Evolutionary conservation across 2,888 invertebrate species (phyloP).

Genomic region (Drosophila infuscata): DNA sequence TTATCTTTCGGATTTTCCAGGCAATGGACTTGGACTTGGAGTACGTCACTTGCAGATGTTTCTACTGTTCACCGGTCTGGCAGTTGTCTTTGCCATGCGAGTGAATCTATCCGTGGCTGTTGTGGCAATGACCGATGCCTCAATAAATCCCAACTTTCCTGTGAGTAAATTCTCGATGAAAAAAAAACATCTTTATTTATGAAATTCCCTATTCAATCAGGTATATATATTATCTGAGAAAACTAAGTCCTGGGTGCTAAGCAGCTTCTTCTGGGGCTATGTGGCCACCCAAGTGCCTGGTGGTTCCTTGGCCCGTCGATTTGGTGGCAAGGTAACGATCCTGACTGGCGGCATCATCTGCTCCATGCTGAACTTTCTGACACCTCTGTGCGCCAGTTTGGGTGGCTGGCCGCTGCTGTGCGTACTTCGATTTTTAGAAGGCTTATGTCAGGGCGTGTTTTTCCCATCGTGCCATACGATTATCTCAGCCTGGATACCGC

Average conservation of each 20-base stretch:
- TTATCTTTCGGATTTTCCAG: background rate
- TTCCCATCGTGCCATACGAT: constrained; percentile 89
- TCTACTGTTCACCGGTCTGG: constrained; percentile 87
- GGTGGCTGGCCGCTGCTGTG: constrained; percentile 88
- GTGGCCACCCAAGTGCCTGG: constrained; percentile 88
- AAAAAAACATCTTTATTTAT: background rate
- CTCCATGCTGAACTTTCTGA: constrained; percentile 88
- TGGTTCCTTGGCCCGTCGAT: constrained; percentile 89
- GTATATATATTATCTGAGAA: constrained; percentile 87
- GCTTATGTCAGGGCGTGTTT: constrained; percentile 89
- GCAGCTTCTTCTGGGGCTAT: constrained; percentile 90
- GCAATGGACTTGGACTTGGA: constrained; percentile 84
- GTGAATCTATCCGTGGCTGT: constrained; percentile 90
- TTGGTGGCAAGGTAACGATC: constrained; percentile 89
- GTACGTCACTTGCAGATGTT: constrained; percentile 88
- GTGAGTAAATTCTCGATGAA: constrained; percentile 58
- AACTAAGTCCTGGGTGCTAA: constrained; percentile 87
- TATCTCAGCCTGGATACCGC: constrained; percentile 90
- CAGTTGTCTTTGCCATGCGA: constrained; percentile 88
- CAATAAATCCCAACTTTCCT: constrained; percentile 78
- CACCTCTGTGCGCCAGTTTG: constrained; percentile 89
- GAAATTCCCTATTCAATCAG: constrained; percentile 80
- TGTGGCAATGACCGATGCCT: constrained; percentile 89
- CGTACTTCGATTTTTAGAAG: constrained; percentile 88
- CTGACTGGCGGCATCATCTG: constrained; percentile 87